Base-by-base conservation (phyloP, 2,888 invertebrate species). In the Gasteruption jaculator region DNA sequence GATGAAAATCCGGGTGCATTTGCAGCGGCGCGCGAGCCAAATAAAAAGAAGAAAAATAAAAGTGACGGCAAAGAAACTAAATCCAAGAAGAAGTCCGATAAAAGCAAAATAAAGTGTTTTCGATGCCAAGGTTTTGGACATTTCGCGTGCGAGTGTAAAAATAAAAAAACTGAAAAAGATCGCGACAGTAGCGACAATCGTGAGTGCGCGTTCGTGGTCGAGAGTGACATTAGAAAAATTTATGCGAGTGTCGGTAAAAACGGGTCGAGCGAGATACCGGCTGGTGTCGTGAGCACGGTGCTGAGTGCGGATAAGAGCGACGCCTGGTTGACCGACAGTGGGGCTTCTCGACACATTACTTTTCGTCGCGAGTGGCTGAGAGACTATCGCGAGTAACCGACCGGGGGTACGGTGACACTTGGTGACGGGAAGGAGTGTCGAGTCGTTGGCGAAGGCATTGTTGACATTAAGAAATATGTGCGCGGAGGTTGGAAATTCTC, bases 281-380 rank as follows among this genome's bases (percentile, higher is more conserved):
- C 7, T 2, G 12, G 31, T 8, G 21, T 35, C 5, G 43, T 25
- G 29, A 18, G 22, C 8, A 29, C 10, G 18, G 39, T 30, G 27
- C 33, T 43, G n/a, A 27, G 20, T 4, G 12, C 29, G 21, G 38
- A 39, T 39, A 41, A 33, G 11, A 21, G 22, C 12, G 44, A 44
- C 10, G 16, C 29, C 15, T 46, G 46, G 46, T 11, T 44, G 11
- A 46, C 46, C 31, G 46, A 46, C 30, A 42, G 42, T 5, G 43
- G 43, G 10, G 39, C 43, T 3, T 43, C 44, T 16, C 11, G 24
- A 4, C 44, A 44, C n/a, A 36, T 44, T 0, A 44, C 44, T 7
- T 35, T 18, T 21, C 22, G 36, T 26, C 39, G 40, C 2, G 44
- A 44, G 8, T 44, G 40, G 44, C 11, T 44, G 1, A 7, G 3